Evolutionary conservation across 2,888 invertebrate genomes (phyloP), one percentile per base, ranked within the genome.

Genomic region (Rhagonycha fulva): DNA sequence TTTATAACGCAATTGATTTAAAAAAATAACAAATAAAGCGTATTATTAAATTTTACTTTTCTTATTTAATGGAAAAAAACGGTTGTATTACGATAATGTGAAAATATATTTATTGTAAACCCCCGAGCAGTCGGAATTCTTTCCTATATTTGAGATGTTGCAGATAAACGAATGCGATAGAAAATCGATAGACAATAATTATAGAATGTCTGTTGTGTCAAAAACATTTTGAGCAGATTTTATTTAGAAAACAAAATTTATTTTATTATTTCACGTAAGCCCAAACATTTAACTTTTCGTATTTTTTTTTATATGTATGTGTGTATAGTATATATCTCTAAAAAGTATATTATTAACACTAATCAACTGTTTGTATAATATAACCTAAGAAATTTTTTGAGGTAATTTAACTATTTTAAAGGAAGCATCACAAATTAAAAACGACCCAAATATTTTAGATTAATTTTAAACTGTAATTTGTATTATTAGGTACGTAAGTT

Each of bases 121-220:
- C 75, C 70, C 72, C 61, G 70, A 75, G 75, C 80, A 75, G 76
- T 76, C 77, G 76, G 77, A 77, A 76, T 78, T 80, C 79, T 69
- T 78, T 77, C 62, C 47, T 47, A 47, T 47, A 75, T 81, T 79
- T 80, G 77, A 82, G 82, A 83, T 84, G 81, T 78, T 78, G 77
- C 81, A 82, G 83, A 83, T 83, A 83, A 84, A 83, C 82, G 81
- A 80, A 80, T 81, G 76, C 80, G 82, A 84, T 82, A 82, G 82
- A 80, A 84, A 84, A 84, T 84, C 83, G 81, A 84, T 84, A 83
- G 75, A 81, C 80, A 83, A 83, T 83, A 84, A 84, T 84, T 84
- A 84, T 82, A 81, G 82, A 83, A 82, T 82, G 81, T 82, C 79
- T 82, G 80, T 81, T 79, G 80, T 80, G 82, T 81, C 80, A 79